Evolutionary conservation across 2,888 invertebrate species (phyloP).

Genomic region (Zhuqinia jingwanae): DNA sequence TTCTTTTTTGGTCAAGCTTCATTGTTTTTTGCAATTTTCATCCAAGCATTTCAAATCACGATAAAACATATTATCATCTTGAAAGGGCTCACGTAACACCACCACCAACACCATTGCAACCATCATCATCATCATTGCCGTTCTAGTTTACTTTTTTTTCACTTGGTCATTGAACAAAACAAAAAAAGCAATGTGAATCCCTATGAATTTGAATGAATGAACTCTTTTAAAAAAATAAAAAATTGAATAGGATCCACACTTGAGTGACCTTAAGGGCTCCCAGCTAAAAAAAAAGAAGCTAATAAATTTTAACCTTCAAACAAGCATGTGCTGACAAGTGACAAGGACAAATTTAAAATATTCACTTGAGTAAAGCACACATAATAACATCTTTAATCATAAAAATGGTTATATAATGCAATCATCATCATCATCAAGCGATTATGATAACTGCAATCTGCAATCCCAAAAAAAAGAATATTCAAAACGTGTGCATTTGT

Average conservation of each 20-base stretch:
- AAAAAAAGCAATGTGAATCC: no score
- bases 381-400: constrained; percentile 37
- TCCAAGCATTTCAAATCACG: background rate
- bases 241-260: constrained; percentile 35
- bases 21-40: constrained; percentile 59
- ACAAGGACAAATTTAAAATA: constrained; percentile 59
- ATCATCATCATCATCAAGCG: constrained; percentile 34
- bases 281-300: no score
- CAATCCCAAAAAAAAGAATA: no score
- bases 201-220: background rate
- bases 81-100: background rate
- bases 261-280: constrained; percentile 9
- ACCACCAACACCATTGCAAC: background rate
- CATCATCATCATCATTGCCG: background rate
- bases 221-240: constrained; percentile 4
- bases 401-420: constrained; percentile 45
- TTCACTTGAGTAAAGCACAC: constrained; percentile 15
- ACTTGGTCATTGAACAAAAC: constrained; percentile 29
- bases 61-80: background rate
- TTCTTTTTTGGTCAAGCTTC: constrained; percentile 58
- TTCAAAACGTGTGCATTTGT: constrained; percentile 43
- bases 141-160: constrained; percentile 34
- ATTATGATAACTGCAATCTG: no score
- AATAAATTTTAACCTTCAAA: constrained; percentile 37
- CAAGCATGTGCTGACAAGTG: constrained; percentile 69